phyloP scores from a whole-genome alignment of 2,888 invertebrate species.

The Pinctada fucata region DNA sequence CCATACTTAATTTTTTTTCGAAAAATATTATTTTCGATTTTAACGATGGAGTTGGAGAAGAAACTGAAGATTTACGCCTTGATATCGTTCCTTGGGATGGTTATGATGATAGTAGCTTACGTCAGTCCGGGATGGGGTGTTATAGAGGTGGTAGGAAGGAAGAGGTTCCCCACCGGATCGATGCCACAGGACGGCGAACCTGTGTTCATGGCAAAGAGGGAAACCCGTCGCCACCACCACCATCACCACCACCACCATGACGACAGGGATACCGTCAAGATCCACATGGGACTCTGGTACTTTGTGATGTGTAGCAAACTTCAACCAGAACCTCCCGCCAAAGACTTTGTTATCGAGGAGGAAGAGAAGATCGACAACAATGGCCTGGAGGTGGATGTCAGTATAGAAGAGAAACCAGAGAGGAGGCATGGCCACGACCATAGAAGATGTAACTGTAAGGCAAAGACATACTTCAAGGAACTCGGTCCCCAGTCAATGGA shows the following conservation, averaged over 20 bases:
- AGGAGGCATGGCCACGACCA: too few relatives aligned
- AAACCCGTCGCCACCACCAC: not conserved
- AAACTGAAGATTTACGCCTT: constrained; percentile 23
- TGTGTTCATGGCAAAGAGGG: not conserved
- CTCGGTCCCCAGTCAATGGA: too few relatives aligned
- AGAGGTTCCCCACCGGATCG: not conserved
- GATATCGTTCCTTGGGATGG: constrained; percentile 13
- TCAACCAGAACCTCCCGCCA: not conserved
- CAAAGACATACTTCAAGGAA: too few relatives aligned
- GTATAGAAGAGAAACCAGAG: too few relatives aligned
- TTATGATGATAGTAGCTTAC: constrained; percentile 16
- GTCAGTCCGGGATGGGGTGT: constrained; percentile 23
- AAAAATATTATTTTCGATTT: not conserved
- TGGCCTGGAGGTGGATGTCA: too few relatives aligned
- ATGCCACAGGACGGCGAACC: not conserved
- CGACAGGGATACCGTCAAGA: not conserved
- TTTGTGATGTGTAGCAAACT: constrained; percentile 3
- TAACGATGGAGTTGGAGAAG: constrained; percentile 9
- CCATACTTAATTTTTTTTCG: not conserved
- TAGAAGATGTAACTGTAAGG: too few relatives aligned
- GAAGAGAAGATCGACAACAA: not conserved
- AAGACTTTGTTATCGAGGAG: not conserved
- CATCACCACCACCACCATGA: not conserved
- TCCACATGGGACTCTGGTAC: constrained; percentile 19
- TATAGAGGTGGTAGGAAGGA: not conserved